Base-by-base conservation (phyloP, 2,888 invertebrate species). In the Eutolmus rufibarbis region DNA sequence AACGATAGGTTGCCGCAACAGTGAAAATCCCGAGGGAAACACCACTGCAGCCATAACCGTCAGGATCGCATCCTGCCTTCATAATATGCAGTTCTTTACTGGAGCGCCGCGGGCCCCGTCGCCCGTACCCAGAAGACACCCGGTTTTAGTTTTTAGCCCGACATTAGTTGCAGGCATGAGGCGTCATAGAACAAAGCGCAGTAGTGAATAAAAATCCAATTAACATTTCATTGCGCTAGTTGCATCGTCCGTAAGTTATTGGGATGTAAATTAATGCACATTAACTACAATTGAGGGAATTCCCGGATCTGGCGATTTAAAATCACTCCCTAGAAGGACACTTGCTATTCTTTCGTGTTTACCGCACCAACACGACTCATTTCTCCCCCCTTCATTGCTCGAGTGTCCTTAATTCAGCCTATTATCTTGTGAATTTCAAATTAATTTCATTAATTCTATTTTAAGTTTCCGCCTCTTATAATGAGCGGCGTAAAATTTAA, bases 211-310 rank as follows among this genome's bases (percentile, higher is more conserved):
- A 85, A 43, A 87, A 85, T 85, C 85, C 86, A 76, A 87, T 77
- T 87, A 66, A 76, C 86, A 86, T 86, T 86, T 91, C 90, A 89
- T 90, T 90, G 89, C 90, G 90, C 89, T 89, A 89, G 84, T 66
- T 82, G 90, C 90, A 89, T 90, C 91, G 90, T 91, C 91, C 90
- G 89, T 90, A 90, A 91, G 89, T 91, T 91, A 91, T 91, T 91
- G 91, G 90, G 91, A 91, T 91, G 91, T 90, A 91, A 91, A 91
- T 91, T 91, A 90, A 90, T 91, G 91, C 90, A 90, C 89, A 90
- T 91, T 90, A 89, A 89, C 82, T 57, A 37, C 82, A 82, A 82
- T 82, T 57, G 82, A 82, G 57, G 19, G 19, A 40, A 37, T 51
- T 51, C 34, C 19, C 51, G 19, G 51, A 16, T 37, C 34, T 37